Percentiles rank a stretch among this genome's conserved stretches.
phyloP scores from a whole-genome alignment of 2,888 invertebrate genomes.

The Pyrrhosoma nymphula region DNA sequence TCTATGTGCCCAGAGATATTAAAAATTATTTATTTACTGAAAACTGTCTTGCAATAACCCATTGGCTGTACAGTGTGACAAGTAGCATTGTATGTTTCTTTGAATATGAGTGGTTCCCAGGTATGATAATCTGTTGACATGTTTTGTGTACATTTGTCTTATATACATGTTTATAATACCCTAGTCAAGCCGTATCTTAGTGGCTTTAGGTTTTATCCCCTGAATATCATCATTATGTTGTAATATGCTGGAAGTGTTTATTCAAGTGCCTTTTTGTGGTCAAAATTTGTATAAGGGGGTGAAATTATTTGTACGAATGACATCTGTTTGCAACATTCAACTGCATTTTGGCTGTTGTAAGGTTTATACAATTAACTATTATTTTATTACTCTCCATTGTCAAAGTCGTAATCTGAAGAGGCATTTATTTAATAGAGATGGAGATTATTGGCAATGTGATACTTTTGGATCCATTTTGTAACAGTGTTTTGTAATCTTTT shows the following conservation, averaged over 20 bases:
- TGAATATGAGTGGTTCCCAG: constrained; percentile 46
- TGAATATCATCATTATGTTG: background rate
- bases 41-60: background rate
- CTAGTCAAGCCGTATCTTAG: constrained; percentile 51
- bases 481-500: constrained; percentile 63
- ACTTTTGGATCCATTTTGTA: constrained; percentile 58
- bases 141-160: constrained; percentile 41
- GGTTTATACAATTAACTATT: background rate
- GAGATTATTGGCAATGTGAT: constrained; percentile 46
- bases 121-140: constrained; percentile 36
- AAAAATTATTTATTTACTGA: background rate
- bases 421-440: constrained; percentile 40
- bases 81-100: constrained; percentile 5
- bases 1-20: constrained; percentile 18
- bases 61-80: background rate
- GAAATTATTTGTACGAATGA: background rate
- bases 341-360: constrained; percentile 37
- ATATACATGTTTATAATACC: constrained; percentile 45
- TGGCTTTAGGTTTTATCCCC: constrained; percentile 52
- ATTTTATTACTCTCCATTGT: background rate
- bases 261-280: constrained; percentile 64
- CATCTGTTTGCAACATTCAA: constrained; percentile 16
- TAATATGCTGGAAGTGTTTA: constrained; percentile 26
- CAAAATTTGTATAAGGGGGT: constrained; percentile 1
- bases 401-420: background rate